Percentiles rank a stretch among this genome's conserved stretches.
Evolutionary conservation across 2,888 invertebrate species (phyloP).

Genomic region (Drosophila mettleri): DNA sequence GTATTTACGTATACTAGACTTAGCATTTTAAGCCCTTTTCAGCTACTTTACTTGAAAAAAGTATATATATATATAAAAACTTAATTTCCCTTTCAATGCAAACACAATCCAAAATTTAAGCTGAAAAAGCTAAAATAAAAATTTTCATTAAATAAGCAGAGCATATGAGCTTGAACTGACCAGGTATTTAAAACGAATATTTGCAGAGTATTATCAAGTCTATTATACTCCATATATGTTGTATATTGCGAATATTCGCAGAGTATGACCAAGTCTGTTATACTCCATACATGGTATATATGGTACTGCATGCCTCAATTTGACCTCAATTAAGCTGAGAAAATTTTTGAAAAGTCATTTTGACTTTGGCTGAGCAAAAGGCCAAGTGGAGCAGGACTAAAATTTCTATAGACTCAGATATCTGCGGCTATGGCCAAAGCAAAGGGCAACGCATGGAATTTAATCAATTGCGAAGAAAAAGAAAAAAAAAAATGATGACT

Average conservation of each 20-base stretch:
- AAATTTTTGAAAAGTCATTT: conserved; percentile 41
- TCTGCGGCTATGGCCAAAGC: not conserved
- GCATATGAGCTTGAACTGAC: not conserved
- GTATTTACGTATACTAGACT: not conserved
- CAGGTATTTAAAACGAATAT: not conserved
- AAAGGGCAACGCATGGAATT: conserved; percentile 42
- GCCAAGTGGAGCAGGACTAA: conserved; percentile 21
- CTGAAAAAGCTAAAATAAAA: too few species aligned
- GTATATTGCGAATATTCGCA: not conserved
- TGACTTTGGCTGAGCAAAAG: not conserved
- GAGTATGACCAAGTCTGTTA: not conserved
- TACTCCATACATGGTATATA: not conserved
- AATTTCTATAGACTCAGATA: conserved; percentile 1
- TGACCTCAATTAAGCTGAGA: not conserved
- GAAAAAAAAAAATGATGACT: conserved; percentile 36
- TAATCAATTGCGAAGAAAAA: conserved; percentile 44
- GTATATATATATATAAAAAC: conserved; percentile 9
- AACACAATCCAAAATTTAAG: not conserved
- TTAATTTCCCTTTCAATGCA: conserved; percentile 30
- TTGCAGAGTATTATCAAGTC: not conserved
- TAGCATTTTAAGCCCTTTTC: not conserved
- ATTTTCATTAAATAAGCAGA: too few species aligned
- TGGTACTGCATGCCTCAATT: conserved; percentile 14
- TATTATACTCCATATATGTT: not conserved
- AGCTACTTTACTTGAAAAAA: too few species aligned